These are phyloP conservation scores for Agrochola lota DNA, from an alignment of 2,888 invertebrate species.

Conservation along the genomic window DNA sequence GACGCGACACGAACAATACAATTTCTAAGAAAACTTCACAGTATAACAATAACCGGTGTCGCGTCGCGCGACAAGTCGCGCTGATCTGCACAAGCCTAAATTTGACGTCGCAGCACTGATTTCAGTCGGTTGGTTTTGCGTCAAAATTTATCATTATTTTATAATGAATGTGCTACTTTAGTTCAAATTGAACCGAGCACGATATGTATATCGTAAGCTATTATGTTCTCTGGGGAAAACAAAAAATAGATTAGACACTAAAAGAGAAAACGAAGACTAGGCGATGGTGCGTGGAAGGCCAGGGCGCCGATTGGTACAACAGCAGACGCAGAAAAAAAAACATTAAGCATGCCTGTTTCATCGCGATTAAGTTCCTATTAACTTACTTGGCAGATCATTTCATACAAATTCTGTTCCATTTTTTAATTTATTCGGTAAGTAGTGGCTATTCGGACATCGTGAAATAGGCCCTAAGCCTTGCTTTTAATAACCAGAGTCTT, in stretches of 20 bases:
- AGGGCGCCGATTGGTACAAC: background rate
- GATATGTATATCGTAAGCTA: background rate
- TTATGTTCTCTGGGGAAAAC: slow-evolving; percentile 16
- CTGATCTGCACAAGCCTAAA: too few species aligned
- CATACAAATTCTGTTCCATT: too few species aligned
- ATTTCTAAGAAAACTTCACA: too few species aligned
- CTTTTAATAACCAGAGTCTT: background rate
- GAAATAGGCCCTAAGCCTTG: too few species aligned
- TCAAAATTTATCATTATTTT: background rate
- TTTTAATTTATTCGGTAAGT: too few species aligned
- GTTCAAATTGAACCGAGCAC: slow-evolving; percentile 9
- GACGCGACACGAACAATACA: too few species aligned
- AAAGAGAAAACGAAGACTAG: background rate
- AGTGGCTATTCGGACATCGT: too few species aligned
- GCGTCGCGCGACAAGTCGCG: too few species aligned
- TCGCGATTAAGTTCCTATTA: too few species aligned
- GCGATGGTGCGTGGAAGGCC: background rate
- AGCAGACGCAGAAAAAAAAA: background rate
- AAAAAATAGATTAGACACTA: slow-evolving; percentile 5
- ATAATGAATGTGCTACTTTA: background rate
- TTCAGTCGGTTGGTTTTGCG: background rate
- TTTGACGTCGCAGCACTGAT: background rate
- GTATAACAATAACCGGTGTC: too few species aligned
- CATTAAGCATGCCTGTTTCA: too few species aligned
- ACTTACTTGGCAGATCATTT: too few species aligned